A percentile compares a stretch with the other conserved stretches of the same genome.
These are phyloP conservation scores for Agrochola lota DNA, from an alignment of 2,888 invertebrate genomes.

Conservation along the genomic window DNA sequence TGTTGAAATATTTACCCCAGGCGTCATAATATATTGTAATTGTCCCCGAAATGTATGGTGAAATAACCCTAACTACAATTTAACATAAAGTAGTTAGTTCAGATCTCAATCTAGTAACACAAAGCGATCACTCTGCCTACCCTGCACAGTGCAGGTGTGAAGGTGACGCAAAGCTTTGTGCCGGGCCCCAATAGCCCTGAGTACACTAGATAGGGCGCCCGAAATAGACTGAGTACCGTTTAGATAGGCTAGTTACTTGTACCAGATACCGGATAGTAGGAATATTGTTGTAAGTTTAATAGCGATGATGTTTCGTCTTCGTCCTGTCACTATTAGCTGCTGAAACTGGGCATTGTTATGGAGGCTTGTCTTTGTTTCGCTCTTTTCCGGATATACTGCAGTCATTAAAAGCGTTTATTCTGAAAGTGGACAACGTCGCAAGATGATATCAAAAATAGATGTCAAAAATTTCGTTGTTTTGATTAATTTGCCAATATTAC, in stretches of 20 bases:
- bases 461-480: too few relatives aligned
- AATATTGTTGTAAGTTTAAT: background rate
- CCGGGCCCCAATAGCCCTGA: conserved; percentile 30
- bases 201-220: conserved; percentile 35
- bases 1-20: background rate
- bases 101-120: conserved; percentile 31
- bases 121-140: conserved; percentile 40
- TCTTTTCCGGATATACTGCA: background rate
- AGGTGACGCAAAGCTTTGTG: conserved; percentile 46
- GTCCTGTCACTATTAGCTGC: background rate
- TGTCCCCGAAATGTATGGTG: background rate
- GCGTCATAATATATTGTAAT: background rate
- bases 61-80: background rate
- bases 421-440: too few relatives aligned
- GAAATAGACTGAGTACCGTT: conserved; percentile 45
- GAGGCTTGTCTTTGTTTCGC: background rate
- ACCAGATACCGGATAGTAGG: background rate
- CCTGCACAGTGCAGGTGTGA: conserved; percentile 25
- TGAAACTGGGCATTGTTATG: background rate
- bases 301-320: background rate
- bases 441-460: too few relatives aligned
- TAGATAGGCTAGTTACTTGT: conserved; percentile 22
- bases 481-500: too few relatives aligned
- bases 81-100: too few relatives aligned
- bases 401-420: background rate